These are phyloP conservation scores for Furnarius figulus DNA, from an alignment of 2,113 vertebrate genomes.

Conservation along the genomic window DNA sequence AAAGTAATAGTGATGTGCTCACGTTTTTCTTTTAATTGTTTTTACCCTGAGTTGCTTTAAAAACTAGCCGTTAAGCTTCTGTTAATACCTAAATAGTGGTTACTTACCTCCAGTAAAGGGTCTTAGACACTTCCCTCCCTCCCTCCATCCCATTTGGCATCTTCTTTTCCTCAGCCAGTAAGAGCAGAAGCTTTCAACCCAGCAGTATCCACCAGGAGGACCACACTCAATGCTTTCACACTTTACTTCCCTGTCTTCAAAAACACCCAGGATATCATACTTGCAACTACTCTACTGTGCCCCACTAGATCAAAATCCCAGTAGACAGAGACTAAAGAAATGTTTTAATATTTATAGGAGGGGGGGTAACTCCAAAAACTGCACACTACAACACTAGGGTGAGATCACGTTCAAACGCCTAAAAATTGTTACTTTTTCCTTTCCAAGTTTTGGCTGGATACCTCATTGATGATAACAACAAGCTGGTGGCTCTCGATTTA, in stretches of 20 bases:
- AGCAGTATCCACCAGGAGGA: neutral
- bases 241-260: neutral
- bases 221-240: neutral
- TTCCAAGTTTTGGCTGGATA: neutral
- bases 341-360: neutral
- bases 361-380: neutral
- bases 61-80: neutral
- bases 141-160: neutral
- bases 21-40: neutral
- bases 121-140: neutral
- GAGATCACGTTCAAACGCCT: neutral
- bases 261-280: neutral
- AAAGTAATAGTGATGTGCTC: neutral
- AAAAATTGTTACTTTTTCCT: neutral
- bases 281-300: neutral
- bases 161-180: neutral
- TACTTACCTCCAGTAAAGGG: conserved; percentile 37
- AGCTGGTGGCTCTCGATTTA: neutral
- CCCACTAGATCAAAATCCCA: neutral
- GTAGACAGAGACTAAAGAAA: neutral
- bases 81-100: neutral
- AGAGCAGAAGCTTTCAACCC: neutral
- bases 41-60: neutral
- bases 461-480: neutral
- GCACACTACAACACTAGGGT: neutral